Percentiles rank a stretch among this genome's conserved stretches.
These are phyloP conservation scores for Orchestia grillus DNA, from an alignment of 1,140 invertebrate species.

Conservation along the genomic window DNA sequence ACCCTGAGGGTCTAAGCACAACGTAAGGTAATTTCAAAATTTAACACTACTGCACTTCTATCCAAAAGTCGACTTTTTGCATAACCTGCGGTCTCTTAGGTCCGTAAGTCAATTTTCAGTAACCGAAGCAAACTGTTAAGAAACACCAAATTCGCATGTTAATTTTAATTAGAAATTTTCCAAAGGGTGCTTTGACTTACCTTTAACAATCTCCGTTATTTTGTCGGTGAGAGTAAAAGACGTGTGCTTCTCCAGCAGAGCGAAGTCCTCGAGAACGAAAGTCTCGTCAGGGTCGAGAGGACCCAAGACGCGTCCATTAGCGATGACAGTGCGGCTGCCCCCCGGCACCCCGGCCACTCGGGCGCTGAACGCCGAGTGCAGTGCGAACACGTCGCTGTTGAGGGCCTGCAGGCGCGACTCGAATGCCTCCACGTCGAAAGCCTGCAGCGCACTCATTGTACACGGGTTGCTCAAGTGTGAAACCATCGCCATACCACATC, in stretches of 20 bases:
- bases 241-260: constrained; percentile 86
- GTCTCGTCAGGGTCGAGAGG: constrained; percentile 82
- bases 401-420: constrained; percentile 36
- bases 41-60: neutral
- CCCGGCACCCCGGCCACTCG: constrained; percentile 45
- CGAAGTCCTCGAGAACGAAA: constrained; percentile 93
- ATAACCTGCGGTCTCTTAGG: neutral
- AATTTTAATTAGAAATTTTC: neutral
- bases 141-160: neutral
- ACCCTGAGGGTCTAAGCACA: too few species aligned
- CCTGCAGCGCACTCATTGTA: neutral
- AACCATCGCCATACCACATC: too few species aligned
- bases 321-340: constrained; percentile 76
- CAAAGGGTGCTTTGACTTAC: constrained; percentile 40
- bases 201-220: constrained; percentile 64
- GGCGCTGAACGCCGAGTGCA: constrained; percentile 50
- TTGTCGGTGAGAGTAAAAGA: constrained; percentile 78
- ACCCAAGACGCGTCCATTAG: constrained; percentile 92
- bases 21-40: neutral
- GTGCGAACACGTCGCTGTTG: neutral
- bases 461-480: too few species aligned
- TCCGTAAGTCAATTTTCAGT: neutral
- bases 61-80: neutral
- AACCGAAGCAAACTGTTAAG: too few species aligned
- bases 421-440: constrained; percentile 28